Base-by-base conservation (phyloP, 2,888 invertebrate species). In the Blera fallax region DNA sequence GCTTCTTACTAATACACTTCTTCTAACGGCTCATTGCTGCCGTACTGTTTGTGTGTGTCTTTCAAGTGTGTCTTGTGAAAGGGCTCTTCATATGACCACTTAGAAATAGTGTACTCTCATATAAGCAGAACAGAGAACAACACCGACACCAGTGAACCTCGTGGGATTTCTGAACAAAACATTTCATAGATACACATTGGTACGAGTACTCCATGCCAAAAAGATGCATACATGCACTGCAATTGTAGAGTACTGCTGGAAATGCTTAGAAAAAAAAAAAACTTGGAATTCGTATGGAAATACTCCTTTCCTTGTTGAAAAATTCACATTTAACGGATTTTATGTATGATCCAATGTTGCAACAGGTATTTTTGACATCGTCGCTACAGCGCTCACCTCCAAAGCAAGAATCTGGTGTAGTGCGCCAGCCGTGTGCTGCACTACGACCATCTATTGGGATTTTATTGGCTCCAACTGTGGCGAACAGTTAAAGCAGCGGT, bases 311-410 rank as follows among this genome's bases (percentile, higher is more conserved):
- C 70, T 70, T 64, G 80, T 76, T 76, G 58, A 34, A 74, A 76
- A 50, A 78, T 70, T 37, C 76, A 76, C 81, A 81, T 77, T 85
- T 85, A 85, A 85, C 85, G 77, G 85, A 81, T 81, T 70, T 77
- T 32, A 62, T 76, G 72, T 85, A 72, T 81, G 81, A 81, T 85
- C 76, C 70, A 67, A 77, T 77, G 85, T 81, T 72, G 85, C 72
- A 85, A 85, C 85, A 85, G 85, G 81, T 85, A 81, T 85, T 85
- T 85, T 85, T 77, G 76, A 77, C 76, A 77, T 81, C 76, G 58
- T 50, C 54, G 67, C 65, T 72, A 43, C 56, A 58, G 64, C n/a
- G 48, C 45, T 69, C 18, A 56, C 56, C 56, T 54, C 58, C 24
- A 18, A 11, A 11, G 52, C 60, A 45, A 24, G 52, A 70, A 69